A percentile compares a stretch with the other conserved stretches of the same genome.
phyloP scores from a whole-genome alignment of 2,888 invertebrate species.

The Cerastis leucographa region DNA sequence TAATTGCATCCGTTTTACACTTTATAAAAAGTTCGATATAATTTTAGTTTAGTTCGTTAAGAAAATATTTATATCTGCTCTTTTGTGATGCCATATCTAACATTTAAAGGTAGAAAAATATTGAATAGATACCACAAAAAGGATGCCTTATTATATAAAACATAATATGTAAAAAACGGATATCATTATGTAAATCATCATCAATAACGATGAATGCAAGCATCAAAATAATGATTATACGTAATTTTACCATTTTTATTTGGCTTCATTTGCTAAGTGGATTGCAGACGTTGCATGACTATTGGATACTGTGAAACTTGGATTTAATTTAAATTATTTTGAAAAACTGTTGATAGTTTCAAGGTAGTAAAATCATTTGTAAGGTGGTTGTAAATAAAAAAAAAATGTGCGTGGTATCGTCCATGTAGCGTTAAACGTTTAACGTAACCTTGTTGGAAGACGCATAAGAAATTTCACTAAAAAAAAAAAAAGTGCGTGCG shows the following conservation, averaged over 20 bases:
- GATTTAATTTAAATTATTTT: background rate
- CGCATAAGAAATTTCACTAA: no score
- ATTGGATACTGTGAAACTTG: background rate
- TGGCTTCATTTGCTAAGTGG: background rate
- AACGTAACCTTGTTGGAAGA: no score
- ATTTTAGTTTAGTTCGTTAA: no score
- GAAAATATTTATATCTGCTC: constrained; percentile 11
- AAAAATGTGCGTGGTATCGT: no score
- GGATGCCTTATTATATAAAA: background rate
- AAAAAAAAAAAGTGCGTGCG: no score
- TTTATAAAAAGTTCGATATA: background rate
- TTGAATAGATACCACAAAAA: constrained; percentile 23
- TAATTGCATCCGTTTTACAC: constrained; percentile 35
- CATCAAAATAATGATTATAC: constrained; percentile 1
- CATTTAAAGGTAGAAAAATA: no score
- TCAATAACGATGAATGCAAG: constrained; percentile 13
- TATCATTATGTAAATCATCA: background rate
- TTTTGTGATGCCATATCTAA: constrained; percentile 20
- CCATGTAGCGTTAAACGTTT: no score
- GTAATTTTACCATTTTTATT: no score
- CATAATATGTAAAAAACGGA: background rate
- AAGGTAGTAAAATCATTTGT: background rate
- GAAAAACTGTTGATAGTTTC: background rate
- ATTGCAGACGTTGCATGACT: background rate
- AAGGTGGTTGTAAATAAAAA: background rate